Percentiles rank a stretch among this genome's conserved stretches.
Evolutionary conservation across 2,113 vertebrate species (phyloP).

Genomic region (Indri indri): DNA sequence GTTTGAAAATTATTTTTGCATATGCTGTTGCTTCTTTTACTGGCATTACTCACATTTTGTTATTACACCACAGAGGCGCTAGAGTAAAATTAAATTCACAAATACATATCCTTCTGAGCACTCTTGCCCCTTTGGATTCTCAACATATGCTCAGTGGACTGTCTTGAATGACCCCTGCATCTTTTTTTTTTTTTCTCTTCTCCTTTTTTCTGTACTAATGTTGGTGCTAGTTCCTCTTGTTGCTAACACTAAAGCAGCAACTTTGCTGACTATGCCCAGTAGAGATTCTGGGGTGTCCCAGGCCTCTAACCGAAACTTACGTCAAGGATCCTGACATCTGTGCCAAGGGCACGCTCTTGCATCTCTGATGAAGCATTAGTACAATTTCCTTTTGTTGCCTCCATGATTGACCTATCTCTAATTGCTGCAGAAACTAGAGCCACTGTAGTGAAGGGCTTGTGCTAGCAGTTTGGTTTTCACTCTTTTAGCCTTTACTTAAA

Average conservation of each 20-base stretch:
- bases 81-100: not conserved
- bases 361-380: rapidly evolving
- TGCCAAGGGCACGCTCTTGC: not conserved
- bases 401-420: no score
- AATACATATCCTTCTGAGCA: not conserved
- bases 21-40: not conserved
- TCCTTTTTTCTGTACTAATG: not conserved
- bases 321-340: no score
- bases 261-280: not conserved
- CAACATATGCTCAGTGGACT: not conserved
- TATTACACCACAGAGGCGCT: not conserved
- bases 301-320: not conserved
- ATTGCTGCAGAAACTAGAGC: not conserved
- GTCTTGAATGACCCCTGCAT: not conserved
- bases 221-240: not conserved
- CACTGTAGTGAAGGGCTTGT: not conserved
- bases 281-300: not conserved
- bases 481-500: not conserved
- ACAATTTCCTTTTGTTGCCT: rapidly evolving
- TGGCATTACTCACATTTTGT: not conserved
- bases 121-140: not conserved
- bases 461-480: not conserved
- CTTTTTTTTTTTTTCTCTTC: not conserved
- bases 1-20: not conserved
- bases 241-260: not conserved